Evolutionary conservation across 2,797 vertebrate genomes (phyloP).

Genomic region (Sebastes reedi): DNA sequence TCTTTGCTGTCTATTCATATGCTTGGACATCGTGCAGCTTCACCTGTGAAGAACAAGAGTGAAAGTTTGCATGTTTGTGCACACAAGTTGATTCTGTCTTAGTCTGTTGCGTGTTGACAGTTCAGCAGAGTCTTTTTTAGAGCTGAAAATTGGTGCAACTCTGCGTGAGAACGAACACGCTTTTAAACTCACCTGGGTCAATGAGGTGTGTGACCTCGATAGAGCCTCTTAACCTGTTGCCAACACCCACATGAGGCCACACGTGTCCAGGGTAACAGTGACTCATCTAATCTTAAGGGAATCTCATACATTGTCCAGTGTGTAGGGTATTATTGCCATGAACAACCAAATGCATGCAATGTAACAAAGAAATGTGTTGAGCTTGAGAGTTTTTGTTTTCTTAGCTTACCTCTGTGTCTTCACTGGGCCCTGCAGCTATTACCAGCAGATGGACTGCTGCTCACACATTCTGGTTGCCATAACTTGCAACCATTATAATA

Average conservation of each 20-base stretch:
- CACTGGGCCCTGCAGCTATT: neutral
- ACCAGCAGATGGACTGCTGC: neutral
- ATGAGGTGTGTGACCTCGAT: constrained; percentile 7
- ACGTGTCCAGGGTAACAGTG: neutral
- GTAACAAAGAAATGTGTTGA: neutral
- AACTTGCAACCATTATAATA: neutral
- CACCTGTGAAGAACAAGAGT: constrained; percentile 17
- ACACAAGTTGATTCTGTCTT: neutral
- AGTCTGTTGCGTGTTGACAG: neutral
- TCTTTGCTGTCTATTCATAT: constrained; percentile 59
- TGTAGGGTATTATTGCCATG: neutral
- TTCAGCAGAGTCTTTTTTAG: neutral
- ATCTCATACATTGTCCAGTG: neutral
- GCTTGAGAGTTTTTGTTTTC: neutral
- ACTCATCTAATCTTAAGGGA: constrained; percentile 8
- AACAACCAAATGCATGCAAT: neutral
- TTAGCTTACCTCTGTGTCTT: neutral
- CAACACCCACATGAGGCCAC: constrained; percentile 16
- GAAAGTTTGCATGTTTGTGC: neutral
- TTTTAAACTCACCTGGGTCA: constrained; percentile 15
- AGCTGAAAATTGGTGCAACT: neutral
- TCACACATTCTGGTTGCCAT: neutral
- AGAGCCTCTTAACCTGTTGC: constrained; percentile 7
- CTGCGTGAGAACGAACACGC: neutral
- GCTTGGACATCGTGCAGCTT: constrained; percentile 19